Evolutionary conservation across 2,797 vertebrate genomes (phyloP), one percentile per base, ranked within the genome.

Genomic region (Pitangus sulphuratus): DNA sequence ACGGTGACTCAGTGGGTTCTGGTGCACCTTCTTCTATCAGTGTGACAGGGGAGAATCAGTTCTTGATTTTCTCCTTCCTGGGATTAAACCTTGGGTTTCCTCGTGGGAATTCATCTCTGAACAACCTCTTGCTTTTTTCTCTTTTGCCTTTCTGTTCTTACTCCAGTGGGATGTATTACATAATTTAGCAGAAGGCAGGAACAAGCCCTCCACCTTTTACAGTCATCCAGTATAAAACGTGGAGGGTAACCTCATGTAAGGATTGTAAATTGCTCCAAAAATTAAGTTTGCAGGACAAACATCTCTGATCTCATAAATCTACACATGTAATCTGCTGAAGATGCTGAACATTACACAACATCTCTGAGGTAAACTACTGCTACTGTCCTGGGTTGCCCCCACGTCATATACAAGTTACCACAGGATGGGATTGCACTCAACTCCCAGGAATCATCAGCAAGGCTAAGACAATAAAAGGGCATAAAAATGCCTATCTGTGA

Each of bases 271-370:
- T 39, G 21, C 33, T 90, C 58, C 25, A 70, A 79, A 90, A 61
- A 60, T n/a, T 39, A 62, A 72, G 50, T 51, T 51, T 51, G 11
- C 50, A 18, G 50, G 20, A n/a, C 15, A 68, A 83, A 39, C 48
- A 72, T 92, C 91, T 72, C 28, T 60, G 28, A 57, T 70, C 12
- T 65, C 15, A 3, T 42, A 81, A n/a, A 6, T 26, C 42, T 42
- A 37, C 8, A 19, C 3, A 1, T 2, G 1, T 44, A 61, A 51
- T 3, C 6, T 69, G 40, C 30, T 18, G 11, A 9, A 68, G 54
- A 17, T 77, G 19, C 15, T 45, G 30, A 68, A 81, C 3, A 1
- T 31, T 35, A 47, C 19, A 9, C 22, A 24, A 16, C 15, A 33
- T 0, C 18, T 53, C 44, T 48, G 15, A 72, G 12, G 37, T 26